A percentile compares a stretch with the other conserved stretches of the same genome.
phyloP scores from a whole-genome alignment of 2,888 invertebrate species.

The Agriotes lineatus region DNA sequence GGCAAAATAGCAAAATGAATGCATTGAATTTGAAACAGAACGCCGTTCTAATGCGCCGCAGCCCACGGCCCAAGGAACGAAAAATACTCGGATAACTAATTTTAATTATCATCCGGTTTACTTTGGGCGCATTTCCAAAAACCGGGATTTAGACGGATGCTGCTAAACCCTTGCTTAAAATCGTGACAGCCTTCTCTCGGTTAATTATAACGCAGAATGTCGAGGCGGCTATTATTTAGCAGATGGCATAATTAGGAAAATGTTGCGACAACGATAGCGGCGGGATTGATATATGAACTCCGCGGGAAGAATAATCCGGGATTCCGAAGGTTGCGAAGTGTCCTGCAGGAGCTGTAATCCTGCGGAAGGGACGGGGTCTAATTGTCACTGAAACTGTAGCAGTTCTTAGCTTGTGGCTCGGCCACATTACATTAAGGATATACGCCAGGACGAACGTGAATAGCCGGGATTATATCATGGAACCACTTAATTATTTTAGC shows the following conservation, averaged over 20 bases:
- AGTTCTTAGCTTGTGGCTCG: slow-evolving; percentile 43
- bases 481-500: slow-evolving; percentile 48
- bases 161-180: slow-evolving; percentile 5
- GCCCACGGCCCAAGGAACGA: no score
- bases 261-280: slow-evolving; percentile 25
- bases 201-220: slow-evolving; percentile 9
- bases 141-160: slow-evolving; percentile 1
- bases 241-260: slow-evolving; percentile 27
- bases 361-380: slow-evolving; percentile 44
- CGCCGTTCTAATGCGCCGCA: no score
- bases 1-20: slow-evolving; percentile 8
- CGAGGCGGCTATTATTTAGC: slow-evolving; percentile 13
- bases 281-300: slow-evolving; percentile 38
- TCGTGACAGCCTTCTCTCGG: background rate
- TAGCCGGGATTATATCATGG: slow-evolving; percentile 46
- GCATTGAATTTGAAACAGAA: slow-evolving; percentile 1
- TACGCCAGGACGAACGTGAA: slow-evolving; percentile 43
- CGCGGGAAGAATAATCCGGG: slow-evolving; percentile 44
- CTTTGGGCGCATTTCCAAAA: background rate
- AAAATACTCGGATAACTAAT: no score
- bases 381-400: slow-evolving; percentile 44
- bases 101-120: background rate
- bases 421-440: slow-evolving; percentile 44
- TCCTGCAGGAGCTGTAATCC: slow-evolving; percentile 47
- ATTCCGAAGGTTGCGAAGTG: slow-evolving; percentile 45